phyloP scores from a whole-genome alignment of 1,140 invertebrate genomes.

The Drosophila littoralis region DNA sequence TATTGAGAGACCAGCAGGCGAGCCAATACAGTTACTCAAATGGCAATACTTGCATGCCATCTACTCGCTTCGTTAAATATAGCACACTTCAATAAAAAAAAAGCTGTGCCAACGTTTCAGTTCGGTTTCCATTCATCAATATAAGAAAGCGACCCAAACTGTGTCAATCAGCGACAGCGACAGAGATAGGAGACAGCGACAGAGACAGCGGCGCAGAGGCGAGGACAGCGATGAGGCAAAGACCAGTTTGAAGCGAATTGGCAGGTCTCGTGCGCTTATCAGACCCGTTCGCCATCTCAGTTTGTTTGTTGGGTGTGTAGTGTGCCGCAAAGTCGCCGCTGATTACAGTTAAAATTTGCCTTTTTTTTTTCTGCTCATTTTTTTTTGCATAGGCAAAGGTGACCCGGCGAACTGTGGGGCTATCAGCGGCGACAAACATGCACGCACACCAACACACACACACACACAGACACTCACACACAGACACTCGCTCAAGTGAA shows the following conservation, averaged over 20 bases:
- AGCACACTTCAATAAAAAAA: slow-evolving; percentile 78
- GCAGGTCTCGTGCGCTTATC: slow-evolving; percentile 72
- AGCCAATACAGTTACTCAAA: slow-evolving; percentile 55
- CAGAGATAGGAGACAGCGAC: not conserved
- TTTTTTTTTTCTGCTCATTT: slow-evolving; percentile 38
- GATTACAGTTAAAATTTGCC: slow-evolving; percentile 57
- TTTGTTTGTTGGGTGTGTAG: slow-evolving; percentile 42
- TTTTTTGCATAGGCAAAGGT: slow-evolving; percentile 74
- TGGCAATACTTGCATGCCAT: slow-evolving; percentile 70
- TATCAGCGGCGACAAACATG: slow-evolving; percentile 66
- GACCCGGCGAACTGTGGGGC: slow-evolving; percentile 71
- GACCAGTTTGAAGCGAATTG: slow-evolving; percentile 68
- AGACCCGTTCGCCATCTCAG: slow-evolving; percentile 50
- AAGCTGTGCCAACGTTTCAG: slow-evolving; percentile 53
- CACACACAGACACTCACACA: not conserved
- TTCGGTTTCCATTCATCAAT: slow-evolving; percentile 68
- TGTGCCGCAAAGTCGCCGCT: slow-evolving; percentile 56
- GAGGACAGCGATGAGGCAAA: slow-evolving; percentile 11
- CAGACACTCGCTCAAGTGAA: slow-evolving; percentile 18
- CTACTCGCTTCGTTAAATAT: slow-evolving; percentile 66
- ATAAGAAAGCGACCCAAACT: slow-evolving; percentile 54
- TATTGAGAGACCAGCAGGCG: slow-evolving; percentile 32
- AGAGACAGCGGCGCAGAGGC: not conserved
- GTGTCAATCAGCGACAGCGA: slow-evolving; percentile 45
- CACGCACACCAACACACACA: slow-evolving; percentile 42